These are phyloP conservation scores for Tetheella fluctuosa DNA, from an alignment of 2,888 invertebrate genomes.

Conservation along the genomic window DNA sequence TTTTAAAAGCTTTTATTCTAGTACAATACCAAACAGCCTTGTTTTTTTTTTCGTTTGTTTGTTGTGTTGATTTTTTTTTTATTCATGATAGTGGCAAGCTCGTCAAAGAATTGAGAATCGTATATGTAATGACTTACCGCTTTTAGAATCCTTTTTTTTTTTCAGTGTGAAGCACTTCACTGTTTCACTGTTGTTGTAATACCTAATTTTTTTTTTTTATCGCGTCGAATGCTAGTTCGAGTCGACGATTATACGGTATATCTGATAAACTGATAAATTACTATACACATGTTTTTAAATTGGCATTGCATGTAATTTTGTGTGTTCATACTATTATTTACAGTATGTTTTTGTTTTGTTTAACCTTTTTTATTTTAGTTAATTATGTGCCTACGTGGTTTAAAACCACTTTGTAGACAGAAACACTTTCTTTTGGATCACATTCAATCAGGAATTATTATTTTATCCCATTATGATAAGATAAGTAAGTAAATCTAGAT, in stretches of 20 bases:
- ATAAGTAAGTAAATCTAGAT: too few relatives aligned
- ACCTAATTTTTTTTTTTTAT: neutral
- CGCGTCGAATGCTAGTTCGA: neutral
- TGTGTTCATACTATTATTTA: neutral
- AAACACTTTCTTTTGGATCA: neutral
- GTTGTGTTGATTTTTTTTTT: too few relatives aligned
- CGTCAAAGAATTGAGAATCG: neutral
- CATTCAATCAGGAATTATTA: neutral
- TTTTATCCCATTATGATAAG: too few relatives aligned
- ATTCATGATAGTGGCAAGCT: neutral
- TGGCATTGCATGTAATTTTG: conserved; percentile 3
- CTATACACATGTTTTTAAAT: conserved; percentile 15
- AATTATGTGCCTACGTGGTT: too few relatives aligned
- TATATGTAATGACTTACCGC: neutral
- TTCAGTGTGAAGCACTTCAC: neutral
- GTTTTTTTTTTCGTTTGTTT: too few relatives aligned
- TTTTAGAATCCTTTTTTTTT: neutral
- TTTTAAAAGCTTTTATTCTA: too few relatives aligned
- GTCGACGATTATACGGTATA: conserved; percentile 7
- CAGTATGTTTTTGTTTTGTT: neutral
- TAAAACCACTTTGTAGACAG: too few relatives aligned
- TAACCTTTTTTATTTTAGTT: neutral
- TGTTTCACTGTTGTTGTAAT: neutral
- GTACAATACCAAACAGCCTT: too few relatives aligned
- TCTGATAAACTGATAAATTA: conserved; percentile 15